Conservation (phyloP, 1,140 invertebrate species). For the Euwallacea similis region DNA sequence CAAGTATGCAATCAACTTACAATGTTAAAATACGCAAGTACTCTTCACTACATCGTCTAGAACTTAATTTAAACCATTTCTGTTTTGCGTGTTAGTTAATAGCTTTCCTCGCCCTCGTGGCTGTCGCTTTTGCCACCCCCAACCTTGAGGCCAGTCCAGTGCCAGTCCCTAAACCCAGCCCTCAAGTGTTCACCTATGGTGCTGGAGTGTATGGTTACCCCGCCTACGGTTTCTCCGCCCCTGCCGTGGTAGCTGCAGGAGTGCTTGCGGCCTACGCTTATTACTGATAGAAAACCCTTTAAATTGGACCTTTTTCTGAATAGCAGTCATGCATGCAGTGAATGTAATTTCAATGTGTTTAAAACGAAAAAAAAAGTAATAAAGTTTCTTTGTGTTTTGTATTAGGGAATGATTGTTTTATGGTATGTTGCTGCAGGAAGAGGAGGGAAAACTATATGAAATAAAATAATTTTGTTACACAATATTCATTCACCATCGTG, state of each 20-base stretch:
- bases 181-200: neutral
- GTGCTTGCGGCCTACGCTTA: neutral
- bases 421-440: too few species aligned
- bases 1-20: too few species aligned
- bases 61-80: neutral
- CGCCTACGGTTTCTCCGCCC: neutral
- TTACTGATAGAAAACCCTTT: neutral
- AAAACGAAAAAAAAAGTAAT: too few species aligned
- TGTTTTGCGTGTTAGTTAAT: conserved; percentile 9
- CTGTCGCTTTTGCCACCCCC: conserved; percentile 11
- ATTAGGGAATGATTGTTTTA: too few species aligned
- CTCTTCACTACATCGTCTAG: neutral
- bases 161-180: neutral
- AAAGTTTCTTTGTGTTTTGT: too few species aligned
- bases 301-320: too few species aligned
- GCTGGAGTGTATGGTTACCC: neutral
- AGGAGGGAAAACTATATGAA: too few species aligned
- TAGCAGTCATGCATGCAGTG: too few species aligned
- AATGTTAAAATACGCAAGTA: conserved; percentile 15
- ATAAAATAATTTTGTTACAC: too few species aligned
- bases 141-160: conserved; percentile 1
- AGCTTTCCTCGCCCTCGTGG: conserved; percentile 18
- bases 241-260: neutral
- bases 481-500: too few species aligned
- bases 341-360: too few species aligned